These are phyloP conservation scores for Corythaeola cristata DNA, from an alignment of 2,113 vertebrate genomes.

Conservation along the genomic window DNA sequence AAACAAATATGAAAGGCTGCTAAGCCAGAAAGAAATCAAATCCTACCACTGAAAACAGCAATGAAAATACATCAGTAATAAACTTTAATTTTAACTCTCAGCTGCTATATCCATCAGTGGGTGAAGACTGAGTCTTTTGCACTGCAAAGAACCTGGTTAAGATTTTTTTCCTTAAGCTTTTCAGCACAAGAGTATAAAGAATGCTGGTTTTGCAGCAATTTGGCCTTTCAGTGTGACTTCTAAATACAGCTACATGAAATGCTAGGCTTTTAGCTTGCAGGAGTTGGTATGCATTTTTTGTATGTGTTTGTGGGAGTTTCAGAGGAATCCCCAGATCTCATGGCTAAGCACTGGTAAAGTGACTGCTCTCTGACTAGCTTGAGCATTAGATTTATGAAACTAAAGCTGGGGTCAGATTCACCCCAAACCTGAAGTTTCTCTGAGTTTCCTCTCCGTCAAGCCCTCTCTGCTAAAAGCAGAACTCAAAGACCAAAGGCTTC, in stretches of 20 bases:
- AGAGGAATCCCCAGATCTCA: not conserved
- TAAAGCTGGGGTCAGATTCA: not conserved
- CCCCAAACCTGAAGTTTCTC: not conserved
- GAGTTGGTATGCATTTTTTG: not conserved
- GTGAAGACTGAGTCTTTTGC: not conserved
- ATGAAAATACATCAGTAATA: not conserved
- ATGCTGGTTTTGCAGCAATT: not conserved
- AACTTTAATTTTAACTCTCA: not conserved
- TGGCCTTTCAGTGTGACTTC: not conserved
- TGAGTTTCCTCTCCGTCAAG: not conserved
- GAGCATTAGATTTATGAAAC: not conserved
- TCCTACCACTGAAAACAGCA: not conserved
- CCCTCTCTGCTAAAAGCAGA: not conserved
- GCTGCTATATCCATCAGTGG: not conserved
- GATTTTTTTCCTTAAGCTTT: not conserved
- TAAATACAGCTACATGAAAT: not conserved
- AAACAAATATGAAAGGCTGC: constrained; percentile 11
- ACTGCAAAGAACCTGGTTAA: not conserved
- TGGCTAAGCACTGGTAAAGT: not conserved
- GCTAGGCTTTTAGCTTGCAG: not conserved
- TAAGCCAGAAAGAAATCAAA: constrained; percentile 7
- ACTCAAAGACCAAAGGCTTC: not conserved
- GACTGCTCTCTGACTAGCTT: accelerated
- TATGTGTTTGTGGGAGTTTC: not conserved
- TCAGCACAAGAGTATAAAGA: not conserved